Evolutionary conservation across 2,888 invertebrate genomes (phyloP), one percentile per base, ranked within the genome.

Genomic region (Molanna angustata): DNA sequence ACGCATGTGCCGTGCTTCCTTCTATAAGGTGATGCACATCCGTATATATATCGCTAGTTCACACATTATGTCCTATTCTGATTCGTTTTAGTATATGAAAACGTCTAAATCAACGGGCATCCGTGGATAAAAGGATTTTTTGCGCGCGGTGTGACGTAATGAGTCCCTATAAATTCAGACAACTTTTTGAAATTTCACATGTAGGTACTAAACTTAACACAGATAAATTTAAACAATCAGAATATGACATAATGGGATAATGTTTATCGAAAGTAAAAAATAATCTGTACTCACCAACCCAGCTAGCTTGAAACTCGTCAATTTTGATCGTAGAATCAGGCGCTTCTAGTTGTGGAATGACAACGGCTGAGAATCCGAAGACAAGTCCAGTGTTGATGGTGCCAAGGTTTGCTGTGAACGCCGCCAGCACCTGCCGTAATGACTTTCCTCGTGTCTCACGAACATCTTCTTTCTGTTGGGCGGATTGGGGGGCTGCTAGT

Each of bases 311-410:
- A 55, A 63, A 63, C 1, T 76, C 74, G n/a, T 74, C 73, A 2
- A 84, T 74, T n/a, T 65, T 70, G 61, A 84, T 75, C 41, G 66
- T 66, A 7, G 81, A 80, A 39, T 73, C 68, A 0, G 67, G 57
- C 27, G 69, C 69, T 64, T 76, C 69, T 37, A 85, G 64, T 61
- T 85, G 84, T 1, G 85, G 84, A 33, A 84, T 66, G 0, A 80
- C 80, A 1, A 84, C 83, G 1, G 85, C 85, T 0, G 85, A 82
- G 64, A 85, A 85, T 0, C 84, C 85, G 62, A 85, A 85, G 1
- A 80, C 81, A 80, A 85, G 80, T 33, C 85, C 85, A 0, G 85
- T 85, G 66, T 84, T 85, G 52, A 85, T 79, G 21, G 85, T 84
- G 0, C 85, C 85, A 9, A 85, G 66, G 63, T 85, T 85, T 2